Conservation (phyloP, 2,113 vertebrate species). For the Struthidea cinerea region DNA sequence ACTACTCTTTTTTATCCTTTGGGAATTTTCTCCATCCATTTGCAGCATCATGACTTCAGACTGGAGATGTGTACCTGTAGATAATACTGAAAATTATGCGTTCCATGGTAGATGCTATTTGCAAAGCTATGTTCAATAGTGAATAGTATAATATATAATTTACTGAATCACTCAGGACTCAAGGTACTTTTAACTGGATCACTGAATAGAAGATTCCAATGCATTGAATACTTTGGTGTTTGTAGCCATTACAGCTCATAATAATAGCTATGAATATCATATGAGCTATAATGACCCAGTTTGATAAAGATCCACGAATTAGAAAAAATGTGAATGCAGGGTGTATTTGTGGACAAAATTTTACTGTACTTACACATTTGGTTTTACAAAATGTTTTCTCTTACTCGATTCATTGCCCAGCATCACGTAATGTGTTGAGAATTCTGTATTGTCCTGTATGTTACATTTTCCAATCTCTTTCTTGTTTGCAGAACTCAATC, state of each 20-base stretch:
- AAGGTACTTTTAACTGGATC: not conserved
- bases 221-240: not conserved
- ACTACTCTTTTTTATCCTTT: not conserved
- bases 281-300: not conserved
- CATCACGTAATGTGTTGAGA: not conserved
- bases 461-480: not conserved
- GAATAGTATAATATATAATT: not conserved
- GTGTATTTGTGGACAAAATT: not conserved
- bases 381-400: not conserved
- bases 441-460: not conserved
- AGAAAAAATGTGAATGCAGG: not conserved
- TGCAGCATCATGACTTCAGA: not conserved
- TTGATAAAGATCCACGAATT: not conserved
- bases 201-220: not conserved
- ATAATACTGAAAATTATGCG: not conserved
- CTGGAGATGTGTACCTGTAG: not conserved
- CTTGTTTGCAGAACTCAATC: not conserved
- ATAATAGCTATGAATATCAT: not conserved
- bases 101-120: not conserved
- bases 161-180: not conserved
- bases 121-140: not conserved
- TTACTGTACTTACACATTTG: not conserved
- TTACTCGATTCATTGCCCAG: not conserved
- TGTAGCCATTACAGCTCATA: not conserved
- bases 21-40: not conserved